These are phyloP conservation scores for Silvanus unidentatus DNA, from an alignment of 2,888 invertebrate species.

Conservation along the genomic window DNA sequence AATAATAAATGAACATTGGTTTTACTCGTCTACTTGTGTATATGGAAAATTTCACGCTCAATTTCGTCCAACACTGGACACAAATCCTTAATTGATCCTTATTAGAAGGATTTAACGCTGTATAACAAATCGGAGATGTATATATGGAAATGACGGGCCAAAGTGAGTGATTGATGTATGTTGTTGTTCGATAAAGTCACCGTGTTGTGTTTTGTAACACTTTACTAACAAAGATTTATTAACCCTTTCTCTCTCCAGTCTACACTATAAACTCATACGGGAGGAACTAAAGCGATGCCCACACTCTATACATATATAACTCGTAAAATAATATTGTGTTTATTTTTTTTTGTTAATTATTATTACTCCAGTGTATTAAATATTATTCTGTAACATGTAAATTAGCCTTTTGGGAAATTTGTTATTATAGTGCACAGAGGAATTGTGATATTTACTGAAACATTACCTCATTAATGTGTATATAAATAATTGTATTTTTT, in stretches of 20 bases:
- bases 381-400: neutral
- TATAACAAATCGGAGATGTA: neutral
- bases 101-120: too few species aligned
- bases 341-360: conserved; percentile 1
- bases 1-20: too few species aligned
- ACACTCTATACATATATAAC: conserved; percentile 6
- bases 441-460: too few species aligned
- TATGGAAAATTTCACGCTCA: too few species aligned
- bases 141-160: conserved; percentile 44
- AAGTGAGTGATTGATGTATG: conserved; percentile 46
- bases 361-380: neutral
- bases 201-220: conserved; percentile 41
- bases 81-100: neutral
- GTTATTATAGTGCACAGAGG: too few species aligned
- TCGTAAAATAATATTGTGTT: neutral
- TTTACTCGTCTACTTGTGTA: too few species aligned
- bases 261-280: too few species aligned
- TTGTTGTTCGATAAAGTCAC: conserved; percentile 43
- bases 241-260: conserved; percentile 29
- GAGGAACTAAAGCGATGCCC: too few species aligned
- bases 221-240: conserved; percentile 44
- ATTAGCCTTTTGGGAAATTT: neutral
- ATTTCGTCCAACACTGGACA: conserved; percentile 16
- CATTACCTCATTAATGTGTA: too few species aligned
- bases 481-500: too few species aligned